phyloP scores from a whole-genome alignment of 1,140 invertebrate genomes.

The Neuroterus valhalla region DNA sequence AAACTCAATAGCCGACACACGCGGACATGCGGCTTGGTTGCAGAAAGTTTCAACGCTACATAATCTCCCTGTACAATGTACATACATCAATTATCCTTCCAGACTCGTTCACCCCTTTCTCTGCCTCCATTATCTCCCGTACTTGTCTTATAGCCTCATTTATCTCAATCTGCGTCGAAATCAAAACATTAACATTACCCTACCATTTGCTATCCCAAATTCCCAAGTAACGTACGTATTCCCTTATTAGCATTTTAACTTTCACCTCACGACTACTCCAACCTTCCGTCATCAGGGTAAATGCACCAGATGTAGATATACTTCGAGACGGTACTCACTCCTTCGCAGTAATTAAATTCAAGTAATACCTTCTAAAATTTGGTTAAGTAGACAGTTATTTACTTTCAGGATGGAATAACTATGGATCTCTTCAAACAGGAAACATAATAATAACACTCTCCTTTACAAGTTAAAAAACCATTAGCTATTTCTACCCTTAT shows the following conservation, averaged over 20 bases:
- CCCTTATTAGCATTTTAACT: background rate
- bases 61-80: too few relatives aligned
- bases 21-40: slow-evolving; percentile 4
- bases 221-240: too few relatives aligned
- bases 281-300: background rate
- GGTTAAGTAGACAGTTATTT: background rate
- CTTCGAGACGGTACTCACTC: background rate
- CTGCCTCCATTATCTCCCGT: background rate
- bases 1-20: slow-evolving; percentile 16
- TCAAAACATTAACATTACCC: slow-evolving; percentile 10
- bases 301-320: background rate
- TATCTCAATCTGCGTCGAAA: slow-evolving; percentile 13
- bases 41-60: slow-evolving; percentile 2
- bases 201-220: slow-evolving; percentile 1
- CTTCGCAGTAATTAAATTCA: background rate
- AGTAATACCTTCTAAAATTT: background rate
- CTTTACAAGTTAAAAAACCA: too few relatives aligned
- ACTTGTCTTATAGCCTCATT: slow-evolving; percentile 5
- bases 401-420: background rate
- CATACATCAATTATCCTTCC: slow-evolving; percentile 16
- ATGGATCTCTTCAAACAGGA: too few relatives aligned
- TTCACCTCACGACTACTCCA: background rate
- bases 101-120: slow-evolving; percentile 2
- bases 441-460: too few relatives aligned
- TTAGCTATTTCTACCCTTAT: too few relatives aligned